Evolutionary conservation across 2,888 invertebrate species (phyloP).

Genomic region (Amblyteles armatorius): DNA sequence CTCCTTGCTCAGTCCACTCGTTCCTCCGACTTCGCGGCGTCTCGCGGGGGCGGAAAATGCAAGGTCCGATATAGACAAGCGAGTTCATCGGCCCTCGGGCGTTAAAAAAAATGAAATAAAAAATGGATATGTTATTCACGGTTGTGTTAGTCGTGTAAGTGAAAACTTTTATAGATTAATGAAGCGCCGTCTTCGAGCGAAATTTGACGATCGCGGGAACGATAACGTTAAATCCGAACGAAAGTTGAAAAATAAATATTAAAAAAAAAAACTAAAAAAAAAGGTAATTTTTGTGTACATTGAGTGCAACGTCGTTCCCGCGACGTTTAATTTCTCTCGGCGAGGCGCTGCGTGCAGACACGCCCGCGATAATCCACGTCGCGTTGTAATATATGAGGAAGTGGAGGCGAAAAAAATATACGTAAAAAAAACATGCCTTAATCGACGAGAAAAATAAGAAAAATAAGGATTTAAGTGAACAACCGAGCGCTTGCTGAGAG

Average conservation of each 20-base stretch:
- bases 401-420: constrained; percentile 26
- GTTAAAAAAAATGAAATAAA: constrained; percentile 49
- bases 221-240: background rate
- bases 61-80: constrained; percentile 42
- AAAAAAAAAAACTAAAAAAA: background rate
- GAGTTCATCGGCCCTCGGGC: constrained; percentile 57
- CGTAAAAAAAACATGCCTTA: constrained; percentile 59
- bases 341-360: constrained; percentile 7
- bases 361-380: constrained; percentile 12
- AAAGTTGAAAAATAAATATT: constrained; percentile 2
- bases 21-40: background rate
- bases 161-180: constrained; percentile 46
- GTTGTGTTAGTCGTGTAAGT: constrained; percentile 64
- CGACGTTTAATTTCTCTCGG: constrained; percentile 7
- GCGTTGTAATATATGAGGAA: constrained; percentile 34
- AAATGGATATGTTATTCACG: constrained; percentile 62
- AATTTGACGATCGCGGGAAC: constrained; percentile 16
- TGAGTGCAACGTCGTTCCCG: constrained; percentile 1
- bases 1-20: background rate
- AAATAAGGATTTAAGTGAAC: constrained; percentile 12
- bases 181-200: constrained; percentile 34
- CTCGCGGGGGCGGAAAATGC: constrained; percentile 42
- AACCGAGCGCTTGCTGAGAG: background rate
- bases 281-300: background rate
- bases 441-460: constrained; percentile 38